Base-by-base conservation (phyloP, 2,797 vertebrate genomes). In the Xenopus petersii region DNA sequence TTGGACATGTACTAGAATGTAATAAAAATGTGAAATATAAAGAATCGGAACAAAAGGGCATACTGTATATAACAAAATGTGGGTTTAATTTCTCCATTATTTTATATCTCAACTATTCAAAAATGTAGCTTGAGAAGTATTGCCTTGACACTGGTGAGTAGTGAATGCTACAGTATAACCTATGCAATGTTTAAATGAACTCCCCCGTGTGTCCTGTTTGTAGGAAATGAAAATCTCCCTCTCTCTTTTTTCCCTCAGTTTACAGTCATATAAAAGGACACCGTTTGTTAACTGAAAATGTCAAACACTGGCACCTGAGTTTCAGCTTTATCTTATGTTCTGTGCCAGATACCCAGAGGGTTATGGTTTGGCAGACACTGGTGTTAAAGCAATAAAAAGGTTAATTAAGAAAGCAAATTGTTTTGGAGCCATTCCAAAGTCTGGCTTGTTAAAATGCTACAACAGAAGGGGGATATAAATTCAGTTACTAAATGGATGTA, bases 321-420 rank as follows among this genome's bases (percentile, higher is more conserved):
- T 61, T 51, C 54, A 61, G 61, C 67, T 79, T 79, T 79, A 79
- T 74, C 71, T 74, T 74, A 74, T 56, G 42, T 66, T 65, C 13
- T 36, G 62, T 70, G 77, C 71, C 71, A 79, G 77, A 79, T 63
- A 65, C 60, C 77, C 71, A 48, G 13, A 51, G 77, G 76, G 71
- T 70, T 58, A 30, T 59, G 61, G 60, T 70, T 74, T 79, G 77
- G 77, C 77, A 79, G 77, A 74, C 76, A 74, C 62, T 78, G 70
- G 77, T 79, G 71, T 79, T 74, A 79, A 74, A 67, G 68, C 77
- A 79, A 74, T 79, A 74, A 79, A 79, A 74, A 79, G 76, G 76
- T 78, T 78, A 73, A 78, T 78, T 78, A 78, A 78, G 61, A 74
- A 79, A 67, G 71, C 51, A 79, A 79, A 79, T 79, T 36, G 61